phyloP scores from a whole-genome alignment of 2,888 invertebrate species.

The Gibbula magus region DNA sequence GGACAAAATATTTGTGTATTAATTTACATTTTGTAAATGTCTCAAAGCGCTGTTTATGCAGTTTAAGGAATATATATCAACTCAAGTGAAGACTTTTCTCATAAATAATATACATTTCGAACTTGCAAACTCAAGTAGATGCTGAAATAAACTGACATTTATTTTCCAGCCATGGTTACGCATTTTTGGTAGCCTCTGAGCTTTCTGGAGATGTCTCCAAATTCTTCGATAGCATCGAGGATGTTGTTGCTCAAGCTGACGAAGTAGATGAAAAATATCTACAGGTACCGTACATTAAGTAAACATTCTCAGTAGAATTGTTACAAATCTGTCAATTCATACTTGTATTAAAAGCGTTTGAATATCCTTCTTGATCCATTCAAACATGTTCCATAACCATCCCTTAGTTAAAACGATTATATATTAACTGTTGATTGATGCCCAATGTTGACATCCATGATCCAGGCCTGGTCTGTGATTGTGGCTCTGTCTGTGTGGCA shows the following conservation, averaged over 20 bases:
- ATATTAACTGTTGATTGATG: too few relatives aligned
- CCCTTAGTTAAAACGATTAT: too few relatives aligned
- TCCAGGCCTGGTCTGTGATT: neutral
- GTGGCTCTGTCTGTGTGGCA: constrained; percentile 23
- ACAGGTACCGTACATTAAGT: constrained; percentile 69
- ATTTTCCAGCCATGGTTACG: constrained; percentile 85
- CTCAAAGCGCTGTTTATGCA: too few relatives aligned
- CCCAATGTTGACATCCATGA: constrained; percentile 5
- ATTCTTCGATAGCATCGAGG: constrained; percentile 86
- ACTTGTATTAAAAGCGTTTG: too few relatives aligned
- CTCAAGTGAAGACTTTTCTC: too few relatives aligned
- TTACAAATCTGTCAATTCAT: too few relatives aligned
- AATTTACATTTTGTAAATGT: too few relatives aligned
- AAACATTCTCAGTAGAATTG: too few relatives aligned
- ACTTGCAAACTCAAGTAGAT: neutral
- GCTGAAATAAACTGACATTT: neutral
- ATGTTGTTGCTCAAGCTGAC: constrained; percentile 95
- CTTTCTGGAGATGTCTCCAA: constrained; percentile 78
- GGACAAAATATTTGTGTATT: too few relatives aligned
- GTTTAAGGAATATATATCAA: too few relatives aligned
- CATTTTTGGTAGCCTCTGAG: constrained; percentile 87
- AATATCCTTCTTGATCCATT: too few relatives aligned
- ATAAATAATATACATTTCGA: neutral
- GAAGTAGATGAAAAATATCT: constrained; percentile 90
- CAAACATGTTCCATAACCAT: too few relatives aligned